These are phyloP conservation scores for Rosalia funebris DNA, from an alignment of 2,888 invertebrate genomes.

Conservation along the genomic window DNA sequence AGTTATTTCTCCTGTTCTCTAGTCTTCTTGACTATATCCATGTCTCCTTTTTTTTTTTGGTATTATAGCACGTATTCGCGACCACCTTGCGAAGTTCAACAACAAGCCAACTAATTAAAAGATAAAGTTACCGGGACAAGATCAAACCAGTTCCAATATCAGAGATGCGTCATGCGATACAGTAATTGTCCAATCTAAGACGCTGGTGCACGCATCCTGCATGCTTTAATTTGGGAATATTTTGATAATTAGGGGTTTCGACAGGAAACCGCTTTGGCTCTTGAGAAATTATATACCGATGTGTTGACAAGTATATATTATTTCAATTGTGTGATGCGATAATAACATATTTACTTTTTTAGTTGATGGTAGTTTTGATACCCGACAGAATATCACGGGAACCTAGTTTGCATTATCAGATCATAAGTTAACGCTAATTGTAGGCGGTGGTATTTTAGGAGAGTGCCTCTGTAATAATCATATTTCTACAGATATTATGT, in stretches of 20 bases:
- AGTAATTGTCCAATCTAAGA: slow-evolving; percentile 2
- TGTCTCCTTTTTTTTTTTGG: too few relatives aligned
- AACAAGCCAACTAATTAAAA: too few relatives aligned
- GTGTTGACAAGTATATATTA: slow-evolving; percentile 12
- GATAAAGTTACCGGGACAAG: too few relatives aligned
- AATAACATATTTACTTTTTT: background rate
- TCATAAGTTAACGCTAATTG: too few relatives aligned
- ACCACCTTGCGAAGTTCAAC: too few relatives aligned
- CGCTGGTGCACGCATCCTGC: background rate
- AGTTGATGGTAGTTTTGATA: background rate
- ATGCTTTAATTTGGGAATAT: slow-evolving; percentile 8
- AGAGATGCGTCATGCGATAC: background rate
- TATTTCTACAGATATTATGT: too few relatives aligned
- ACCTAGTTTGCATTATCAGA: background rate
- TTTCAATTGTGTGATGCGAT: background rate
- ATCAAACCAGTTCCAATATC: slow-evolving; percentile 2
- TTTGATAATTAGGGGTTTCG: background rate
- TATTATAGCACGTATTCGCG: too few relatives aligned
- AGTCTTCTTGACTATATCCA: too few relatives aligned
- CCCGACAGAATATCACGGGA: background rate
- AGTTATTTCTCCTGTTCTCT: too few relatives aligned
- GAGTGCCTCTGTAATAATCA: too few relatives aligned
- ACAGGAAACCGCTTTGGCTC: slow-evolving; percentile 3
- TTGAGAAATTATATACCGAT: background rate
- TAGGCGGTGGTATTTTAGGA: too few relatives aligned